Evolutionary conservation across 2,888 invertebrate species (phyloP), one percentile per base, ranked within the genome.

Genomic region (Beris chalybata): DNA sequence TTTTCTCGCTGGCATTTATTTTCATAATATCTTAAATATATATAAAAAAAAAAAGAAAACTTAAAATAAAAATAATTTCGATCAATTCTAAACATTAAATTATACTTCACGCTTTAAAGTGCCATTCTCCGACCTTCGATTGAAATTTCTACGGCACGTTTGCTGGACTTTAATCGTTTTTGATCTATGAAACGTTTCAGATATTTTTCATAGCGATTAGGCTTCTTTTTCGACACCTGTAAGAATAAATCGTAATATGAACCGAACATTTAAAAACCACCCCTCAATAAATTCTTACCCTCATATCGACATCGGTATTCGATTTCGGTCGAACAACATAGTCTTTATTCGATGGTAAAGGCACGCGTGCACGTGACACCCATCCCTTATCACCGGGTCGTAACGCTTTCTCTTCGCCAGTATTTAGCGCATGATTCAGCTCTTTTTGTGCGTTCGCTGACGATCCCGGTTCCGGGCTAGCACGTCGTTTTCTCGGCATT

Each of bases 81-180:
- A 22, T 61, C 31, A 52, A 13, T 32, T 32, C 43, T 47, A 38
- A 50, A 38, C n/a, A 61, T n/a, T 32, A 30, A 15, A 32, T n/a
- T n/a, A 32, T 22, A 32, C 13, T 53, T 15, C 38, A 56, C 12
- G 29, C 53, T 83, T 22, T 87, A 96, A 70, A 97, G 86, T 73
- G 94, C 89, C 97, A 97, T 96, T 83, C 94, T 95, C 75, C 96
- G 86, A 30, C 97, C 97, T 83, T 97, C 97, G 73, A 97, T 95
- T 69, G 97, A 97, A 79, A 97, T 97, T 74, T 91, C 90, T 63
- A 97, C 95, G 68, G 97, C 97, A 74, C 94, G 84, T 70, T 90
- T 87, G 12, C 89, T 84, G 75, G 92, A 89, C 76, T 89, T 90
- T 74, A 89, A 78, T 44, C 92, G 85, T 79, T 94, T 94, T 71